Evolutionary conservation across 2,888 invertebrate genomes (phyloP), one percentile per base, ranked within the genome.

Genomic region (Tortrix viridana): DNA sequence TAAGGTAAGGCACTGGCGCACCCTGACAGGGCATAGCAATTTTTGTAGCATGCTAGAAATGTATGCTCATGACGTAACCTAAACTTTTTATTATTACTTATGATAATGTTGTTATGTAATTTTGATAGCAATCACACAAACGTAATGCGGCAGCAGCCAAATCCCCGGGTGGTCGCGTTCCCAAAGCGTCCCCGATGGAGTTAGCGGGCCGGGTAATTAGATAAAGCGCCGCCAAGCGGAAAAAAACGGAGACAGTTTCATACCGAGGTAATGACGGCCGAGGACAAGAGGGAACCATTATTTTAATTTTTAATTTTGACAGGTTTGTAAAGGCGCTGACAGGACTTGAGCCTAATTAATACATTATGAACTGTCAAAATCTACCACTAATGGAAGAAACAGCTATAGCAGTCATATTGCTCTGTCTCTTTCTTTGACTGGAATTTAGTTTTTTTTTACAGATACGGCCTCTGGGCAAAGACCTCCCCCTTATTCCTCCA

Each of bases 201-300:
- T 67, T 73, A 74, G 70, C 75, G 76, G 70, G 65, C 74, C 78
- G 75, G 72, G 74, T 86, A 85, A 86, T 87, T 85, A 82, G 79
- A 82, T 82, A 78, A 81, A 74, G 74, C 70, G 61, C 76, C 76
- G 71, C 77, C 77, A 75, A 79, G 80, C 85, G 82, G 76, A 80
- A 81, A 84, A 85, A 85, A 82, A 58, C 60, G 54, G 60, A 77
- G 69, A 71, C 68, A 74, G 76, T 79, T 81, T 78, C 79, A 80
- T 81, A 82, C 79, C 72, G 68, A 74, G 73, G 44, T 52, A 41
- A 53, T 20, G 41, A 47, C 9, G 46, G 14, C 1, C n/a, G 49
- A 20, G 16, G 14, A 41, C 46, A 19, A 57, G 16, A 57, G 23
- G 38, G 62, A 62, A 52, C 50, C 56, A 57, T 32, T 49, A 6